phyloP scores from a whole-genome alignment of 2,888 invertebrate species.

The Ormyrus nitidulus region DNA sequence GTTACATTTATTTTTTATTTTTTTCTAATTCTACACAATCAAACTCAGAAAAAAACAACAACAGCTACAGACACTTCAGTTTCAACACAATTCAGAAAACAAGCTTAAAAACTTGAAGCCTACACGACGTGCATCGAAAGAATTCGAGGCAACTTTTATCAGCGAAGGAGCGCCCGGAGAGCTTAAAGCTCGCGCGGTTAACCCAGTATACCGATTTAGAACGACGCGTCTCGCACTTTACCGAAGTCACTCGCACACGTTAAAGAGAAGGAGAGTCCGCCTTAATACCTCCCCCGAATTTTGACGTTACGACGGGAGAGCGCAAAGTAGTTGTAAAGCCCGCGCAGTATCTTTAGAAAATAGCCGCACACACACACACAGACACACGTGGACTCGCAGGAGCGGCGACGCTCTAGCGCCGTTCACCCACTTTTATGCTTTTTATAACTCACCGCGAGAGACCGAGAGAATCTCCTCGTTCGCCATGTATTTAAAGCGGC shows the following conservation, averaged over 20 bases:
- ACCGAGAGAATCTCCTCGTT: background rate
- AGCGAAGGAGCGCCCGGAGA: too few species aligned
- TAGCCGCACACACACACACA: too few species aligned
- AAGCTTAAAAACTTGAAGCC: too few species aligned
- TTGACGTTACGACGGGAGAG: slow-evolving; percentile 26
- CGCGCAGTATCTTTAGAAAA: slow-evolving; percentile 21
- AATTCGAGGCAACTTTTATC: too few species aligned
- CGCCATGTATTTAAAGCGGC: background rate
- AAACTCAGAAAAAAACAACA: too few species aligned
- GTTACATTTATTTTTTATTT: too few species aligned
- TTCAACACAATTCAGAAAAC: too few species aligned
- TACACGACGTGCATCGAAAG: too few species aligned
- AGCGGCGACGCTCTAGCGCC: background rate
- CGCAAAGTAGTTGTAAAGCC: background rate
- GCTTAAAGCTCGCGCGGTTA: background rate
- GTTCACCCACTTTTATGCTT: slow-evolving; percentile 38
- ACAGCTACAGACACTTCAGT: too few species aligned
- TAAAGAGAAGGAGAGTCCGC: background rate
- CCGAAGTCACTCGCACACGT: background rate
- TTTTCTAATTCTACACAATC: too few species aligned
- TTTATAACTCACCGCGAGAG: slow-evolving; percentile 7
- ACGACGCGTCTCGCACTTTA: background rate
- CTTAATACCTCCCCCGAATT: slow-evolving; percentile 28
- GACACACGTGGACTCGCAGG: background rate
- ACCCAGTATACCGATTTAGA: slow-evolving; percentile 47